Conservation (phyloP, 2,888 invertebrate genomes). For the Mayetiola destructor region DNA sequence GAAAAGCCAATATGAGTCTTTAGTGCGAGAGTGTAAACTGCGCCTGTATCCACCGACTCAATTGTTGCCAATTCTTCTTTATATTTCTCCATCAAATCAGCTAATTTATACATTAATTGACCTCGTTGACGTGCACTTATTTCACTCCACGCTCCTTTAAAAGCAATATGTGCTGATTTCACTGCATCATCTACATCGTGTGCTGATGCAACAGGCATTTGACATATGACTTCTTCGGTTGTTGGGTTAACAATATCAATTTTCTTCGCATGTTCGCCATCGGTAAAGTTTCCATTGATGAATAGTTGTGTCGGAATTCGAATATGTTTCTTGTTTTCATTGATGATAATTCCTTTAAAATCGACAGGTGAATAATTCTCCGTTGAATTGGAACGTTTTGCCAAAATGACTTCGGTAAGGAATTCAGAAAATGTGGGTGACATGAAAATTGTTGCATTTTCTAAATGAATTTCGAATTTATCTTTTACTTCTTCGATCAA, state of each 20-base stretch:
- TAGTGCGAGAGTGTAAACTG: slow-evolving; percentile 88
- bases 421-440: slow-evolving; percentile 79
- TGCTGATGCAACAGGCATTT: slow-evolving; percentile 54
- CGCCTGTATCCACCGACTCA: slow-evolving; percentile 86
- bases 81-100: slow-evolving; percentile 87
- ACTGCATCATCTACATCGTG: slow-evolving; percentile 82
- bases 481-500: slow-evolving; percentile 87
- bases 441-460: slow-evolving; percentile 88
- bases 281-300: slow-evolving; percentile 77
- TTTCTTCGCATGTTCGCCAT: slow-evolving; percentile 52
- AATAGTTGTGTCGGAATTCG: slow-evolving; percentile 82
- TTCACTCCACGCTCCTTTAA: slow-evolving; percentile 87
- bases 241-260: slow-evolving; percentile 66
- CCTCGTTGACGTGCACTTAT: slow-evolving; percentile 88
- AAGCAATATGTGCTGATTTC: slow-evolving; percentile 72
- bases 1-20: slow-evolving; percentile 98
- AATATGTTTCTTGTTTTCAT: slow-evolving; percentile 70
- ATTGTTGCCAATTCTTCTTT: slow-evolving; percentile 91
- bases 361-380: slow-evolving; percentile 39
- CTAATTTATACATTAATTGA: slow-evolving; percentile 66
- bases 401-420: slow-evolving; percentile 47
- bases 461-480: slow-evolving; percentile 55
- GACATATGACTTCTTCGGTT: slow-evolving; percentile 65
- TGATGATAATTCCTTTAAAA: slow-evolving; percentile 60
- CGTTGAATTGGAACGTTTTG: slow-evolving; percentile 46